Evolutionary conservation across 2,113 vertebrate genomes (phyloP).

Genomic region (Pelobates fuscus): DNA sequence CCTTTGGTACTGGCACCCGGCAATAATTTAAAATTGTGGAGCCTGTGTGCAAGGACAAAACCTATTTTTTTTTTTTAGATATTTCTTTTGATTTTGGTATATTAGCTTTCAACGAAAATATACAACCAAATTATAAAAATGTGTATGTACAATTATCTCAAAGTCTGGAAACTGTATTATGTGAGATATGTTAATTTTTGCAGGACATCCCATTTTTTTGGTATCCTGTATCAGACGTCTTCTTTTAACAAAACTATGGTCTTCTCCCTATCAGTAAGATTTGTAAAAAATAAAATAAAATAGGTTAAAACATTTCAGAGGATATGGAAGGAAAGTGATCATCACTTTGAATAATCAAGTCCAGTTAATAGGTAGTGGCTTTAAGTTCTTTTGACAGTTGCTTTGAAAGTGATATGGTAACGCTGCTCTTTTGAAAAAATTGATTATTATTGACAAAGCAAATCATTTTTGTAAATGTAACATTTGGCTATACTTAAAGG

Average conservation of each 20-base stretch:
- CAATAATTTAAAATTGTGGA: too few species aligned
- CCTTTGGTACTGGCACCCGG: too few species aligned
- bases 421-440: not conserved
- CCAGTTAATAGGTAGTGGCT: not conserved
- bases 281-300: not conserved
- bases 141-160: not conserved
- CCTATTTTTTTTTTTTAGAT: too few species aligned
- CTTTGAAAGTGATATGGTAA: too few species aligned
- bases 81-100: conserved; percentile 12
- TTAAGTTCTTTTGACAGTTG: not conserved
- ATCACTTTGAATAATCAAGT: too few species aligned
- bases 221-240: not conserved
- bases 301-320: too few species aligned
- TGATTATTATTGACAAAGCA: not conserved
- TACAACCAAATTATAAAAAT: not conserved
- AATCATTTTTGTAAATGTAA: not conserved
- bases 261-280: not conserved
- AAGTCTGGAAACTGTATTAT: conserved; percentile 3
- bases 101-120: not conserved
- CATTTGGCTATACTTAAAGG: not conserved
- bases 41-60: too few species aligned
- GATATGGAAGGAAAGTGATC: too few species aligned
- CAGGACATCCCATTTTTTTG: not conserved
- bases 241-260: too few species aligned
- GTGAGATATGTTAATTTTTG: not conserved